Conservation (phyloP, 2,113 vertebrate genomes). For the Xyliphius kryptos region DNA sequence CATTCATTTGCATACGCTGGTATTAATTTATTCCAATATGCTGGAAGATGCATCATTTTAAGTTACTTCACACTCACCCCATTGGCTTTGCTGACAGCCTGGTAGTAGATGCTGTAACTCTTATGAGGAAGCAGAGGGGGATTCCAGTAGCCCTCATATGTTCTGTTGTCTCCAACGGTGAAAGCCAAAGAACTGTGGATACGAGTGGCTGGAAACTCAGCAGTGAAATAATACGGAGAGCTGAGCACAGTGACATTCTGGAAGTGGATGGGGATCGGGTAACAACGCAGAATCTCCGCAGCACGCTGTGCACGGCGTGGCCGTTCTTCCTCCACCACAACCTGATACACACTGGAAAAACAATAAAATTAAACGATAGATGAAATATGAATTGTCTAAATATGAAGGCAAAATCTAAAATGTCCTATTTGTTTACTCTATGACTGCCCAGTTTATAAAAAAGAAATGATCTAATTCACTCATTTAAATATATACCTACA, state of each 20-base stretch:
- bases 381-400: no score
- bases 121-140: conserved; percentile 90
- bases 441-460: no score
- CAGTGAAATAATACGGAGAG: conserved; percentile 88
- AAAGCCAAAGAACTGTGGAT: conserved; percentile 74
- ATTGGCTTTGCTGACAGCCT: conserved; percentile 94
- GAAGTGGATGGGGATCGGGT: conserved; percentile 88
- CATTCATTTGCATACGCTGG: neutral
- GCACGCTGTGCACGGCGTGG: conserved; percentile 79
- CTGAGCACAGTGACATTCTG: conserved; percentile 80
- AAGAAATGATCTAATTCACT: no score
- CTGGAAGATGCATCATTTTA: neutral
- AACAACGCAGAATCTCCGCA: conserved; percentile 87
- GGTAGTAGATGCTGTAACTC: conserved; percentile 96
- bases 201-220: conserved; percentile 78
- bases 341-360: conserved; percentile 80
- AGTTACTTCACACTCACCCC: conserved; percentile 74
- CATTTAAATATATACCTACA: no score
- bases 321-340: conserved; percentile 92
- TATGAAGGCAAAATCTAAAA: no score
- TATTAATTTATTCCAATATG: neutral
- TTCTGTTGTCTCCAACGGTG: conserved; percentile 89
- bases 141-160: conserved; percentile 93
- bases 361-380: conserved; percentile 18
- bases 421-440: no score